Base-by-base conservation (phyloP, 2,888 invertebrate species). In the Theretra japonica region DNA sequence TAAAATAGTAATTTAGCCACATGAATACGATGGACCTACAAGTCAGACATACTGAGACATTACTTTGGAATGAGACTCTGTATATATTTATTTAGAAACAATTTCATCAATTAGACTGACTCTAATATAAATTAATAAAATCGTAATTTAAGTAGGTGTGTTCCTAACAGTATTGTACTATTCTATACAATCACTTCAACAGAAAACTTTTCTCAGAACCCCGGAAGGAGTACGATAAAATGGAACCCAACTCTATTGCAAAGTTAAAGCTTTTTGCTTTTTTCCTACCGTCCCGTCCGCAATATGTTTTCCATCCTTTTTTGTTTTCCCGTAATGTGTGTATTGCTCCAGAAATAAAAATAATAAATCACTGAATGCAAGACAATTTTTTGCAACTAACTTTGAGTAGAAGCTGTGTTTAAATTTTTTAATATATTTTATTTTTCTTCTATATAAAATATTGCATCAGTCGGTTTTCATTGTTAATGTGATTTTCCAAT, bases 281-380 rank as follows among this genome's bases (percentile, higher is more conserved):
- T 62, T 41, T 62, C 21, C 41, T 62, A 62, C n/a, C 62, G 30
- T 62, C 8, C 41, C 21, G 33, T 21, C 41, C 30, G n/a, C 41
- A 62, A 62, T 41, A 62, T 33, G 41, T 48, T 65, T 41, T 60
- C 21, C 28, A 60, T 25, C 19, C 19, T 41, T 65, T 65, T 41
- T 65, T 7, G 17, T 65, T 19, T 48, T 23, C 2, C 17, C 23
- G 23, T 48, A 65, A 65, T 23, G 65, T 62, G 41, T 48, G 65
- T 62, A 62, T 62, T 23, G 41, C 62, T 65, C 62, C 21, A 65
- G 48, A 65, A 48, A 65, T 65, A 41, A 65, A 65, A 65, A 48
- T 65, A 65, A 48, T 65, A 65, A 65, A 48, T 65, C 65, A 65
- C 1, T 41, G 65, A 48, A 15, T 25, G 6, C 23, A 41, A 65